Evolutionary conservation across 2,888 invertebrate genomes (phyloP).

Genomic region (Syrphus vitripennis): DNA sequence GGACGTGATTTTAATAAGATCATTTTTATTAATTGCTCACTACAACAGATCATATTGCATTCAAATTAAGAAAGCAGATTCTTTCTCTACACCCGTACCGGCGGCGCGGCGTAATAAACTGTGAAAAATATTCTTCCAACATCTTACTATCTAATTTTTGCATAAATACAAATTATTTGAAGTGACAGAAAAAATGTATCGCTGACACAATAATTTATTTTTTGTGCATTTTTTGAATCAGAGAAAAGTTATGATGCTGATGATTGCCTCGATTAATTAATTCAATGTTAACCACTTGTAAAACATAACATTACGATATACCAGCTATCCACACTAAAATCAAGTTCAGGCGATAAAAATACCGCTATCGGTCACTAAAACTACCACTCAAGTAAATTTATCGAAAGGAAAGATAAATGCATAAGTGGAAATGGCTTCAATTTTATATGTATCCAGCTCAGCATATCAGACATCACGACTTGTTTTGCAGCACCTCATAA

Average conservation of each 20-base stretch:
- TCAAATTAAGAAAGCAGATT: too few species aligned
- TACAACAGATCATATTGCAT: too few species aligned
- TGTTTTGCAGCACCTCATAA: conserved; percentile 6
- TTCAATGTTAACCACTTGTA: conserved; percentile 27
- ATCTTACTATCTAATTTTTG: too few species aligned
- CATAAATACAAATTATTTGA: too few species aligned
- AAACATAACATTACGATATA: background rate
- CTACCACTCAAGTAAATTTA: background rate
- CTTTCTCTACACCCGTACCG: too few species aligned
- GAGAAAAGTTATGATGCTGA: background rate
- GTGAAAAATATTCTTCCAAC: too few species aligned
- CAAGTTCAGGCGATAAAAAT: conserved; percentile 20
- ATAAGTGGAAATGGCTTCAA: background rate
- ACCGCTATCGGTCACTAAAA: conserved; percentile 8
- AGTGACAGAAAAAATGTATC: too few species aligned
- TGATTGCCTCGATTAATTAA: background rate
- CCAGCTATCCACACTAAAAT: background rate
- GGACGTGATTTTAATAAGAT: too few species aligned
- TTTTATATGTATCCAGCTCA: background rate
- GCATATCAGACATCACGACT: background rate
- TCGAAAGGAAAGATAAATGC: conserved; percentile 8
- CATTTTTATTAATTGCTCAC: too few species aligned
- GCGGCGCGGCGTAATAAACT: too few species aligned
- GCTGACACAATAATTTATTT: too few species aligned
- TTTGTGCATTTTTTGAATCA: too few species aligned